These are phyloP conservation scores for Aythya fuligula DNA, from an alignment of 2,797 vertebrate species.

Conservation along the genomic window DNA sequence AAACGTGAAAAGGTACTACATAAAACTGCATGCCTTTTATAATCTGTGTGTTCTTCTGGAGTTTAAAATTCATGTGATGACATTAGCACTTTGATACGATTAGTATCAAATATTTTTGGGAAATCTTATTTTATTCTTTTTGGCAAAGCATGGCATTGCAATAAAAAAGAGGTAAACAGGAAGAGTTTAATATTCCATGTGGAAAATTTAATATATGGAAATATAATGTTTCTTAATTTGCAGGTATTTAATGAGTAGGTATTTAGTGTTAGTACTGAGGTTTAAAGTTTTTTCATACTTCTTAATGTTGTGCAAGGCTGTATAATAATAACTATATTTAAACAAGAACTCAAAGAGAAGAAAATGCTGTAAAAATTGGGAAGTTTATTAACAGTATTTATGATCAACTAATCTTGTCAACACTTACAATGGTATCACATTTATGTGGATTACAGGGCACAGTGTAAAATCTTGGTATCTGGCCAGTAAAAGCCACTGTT, in stretches of 20 bases:
- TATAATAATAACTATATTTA: background rate
- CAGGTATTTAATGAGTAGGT: background rate
- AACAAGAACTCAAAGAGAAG: background rate
- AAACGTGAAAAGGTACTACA: background rate
- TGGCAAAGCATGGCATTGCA: background rate
- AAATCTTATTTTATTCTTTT: background rate
- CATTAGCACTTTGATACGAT: background rate
- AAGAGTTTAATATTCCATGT: background rate
- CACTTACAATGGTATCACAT: background rate
- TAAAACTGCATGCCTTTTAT: background rate
- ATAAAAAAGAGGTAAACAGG: background rate
- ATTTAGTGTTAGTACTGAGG: background rate
- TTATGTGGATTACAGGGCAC: background rate
- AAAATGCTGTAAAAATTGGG: background rate
- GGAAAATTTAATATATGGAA: background rate
- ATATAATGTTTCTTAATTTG: background rate
- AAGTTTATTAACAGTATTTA: background rate
- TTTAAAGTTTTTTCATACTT: accelerated
- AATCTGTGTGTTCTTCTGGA: accelerated
- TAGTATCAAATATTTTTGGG: too few species aligned
- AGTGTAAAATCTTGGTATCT: background rate
- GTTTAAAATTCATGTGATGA: background rate
- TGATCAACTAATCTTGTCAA: background rate
- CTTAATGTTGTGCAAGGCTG: background rate
- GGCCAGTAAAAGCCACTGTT: background rate